Evolutionary conservation across 23 tunicate genomes (phyloP).

Genomic region (Ciona savignyi): DNA sequence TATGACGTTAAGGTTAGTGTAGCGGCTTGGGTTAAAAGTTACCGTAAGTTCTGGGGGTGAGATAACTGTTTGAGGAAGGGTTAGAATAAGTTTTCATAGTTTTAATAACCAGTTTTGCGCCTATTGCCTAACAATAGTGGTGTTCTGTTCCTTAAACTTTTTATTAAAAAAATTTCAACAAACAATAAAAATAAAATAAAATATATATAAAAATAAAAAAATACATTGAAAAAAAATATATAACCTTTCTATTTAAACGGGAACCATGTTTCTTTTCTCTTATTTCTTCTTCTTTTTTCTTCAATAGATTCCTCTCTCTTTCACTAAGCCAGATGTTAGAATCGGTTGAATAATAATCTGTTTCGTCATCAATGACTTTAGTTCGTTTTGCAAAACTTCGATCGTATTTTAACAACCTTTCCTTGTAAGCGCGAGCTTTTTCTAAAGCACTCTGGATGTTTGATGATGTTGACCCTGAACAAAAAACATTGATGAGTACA

Average conservation of each 20-base stretch:
- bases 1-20: too few relatives aligned
- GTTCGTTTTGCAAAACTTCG: constrained; percentile 62
- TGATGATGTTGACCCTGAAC: not conserved
- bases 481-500: too few relatives aligned
- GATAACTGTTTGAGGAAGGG: too few relatives aligned
- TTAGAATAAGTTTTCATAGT: too few relatives aligned
- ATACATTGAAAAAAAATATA: not conserved
- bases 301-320: constrained; percentile 46
- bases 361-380: constrained; percentile 86
- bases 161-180: too few relatives aligned
- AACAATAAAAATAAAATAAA: not conserved
- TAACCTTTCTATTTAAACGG: constrained; percentile 68
- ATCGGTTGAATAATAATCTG: constrained; percentile 85
- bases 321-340: constrained; percentile 72
- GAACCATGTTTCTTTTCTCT: constrained; percentile 83
- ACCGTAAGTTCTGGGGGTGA: too few relatives aligned
- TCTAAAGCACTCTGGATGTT: constrained; percentile 22
- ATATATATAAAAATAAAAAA: not conserved
- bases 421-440: constrained; percentile 73
- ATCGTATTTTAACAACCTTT: constrained; percentile 83
- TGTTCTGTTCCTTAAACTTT: too few relatives aligned
- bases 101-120: too few relatives aligned
- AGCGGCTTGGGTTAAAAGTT: too few relatives aligned
- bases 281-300: constrained; percentile 69
- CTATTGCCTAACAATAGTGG: too few relatives aligned